phyloP scores from a whole-genome alignment of 2,888 invertebrate genomes.

The Cephus runcator region DNA sequence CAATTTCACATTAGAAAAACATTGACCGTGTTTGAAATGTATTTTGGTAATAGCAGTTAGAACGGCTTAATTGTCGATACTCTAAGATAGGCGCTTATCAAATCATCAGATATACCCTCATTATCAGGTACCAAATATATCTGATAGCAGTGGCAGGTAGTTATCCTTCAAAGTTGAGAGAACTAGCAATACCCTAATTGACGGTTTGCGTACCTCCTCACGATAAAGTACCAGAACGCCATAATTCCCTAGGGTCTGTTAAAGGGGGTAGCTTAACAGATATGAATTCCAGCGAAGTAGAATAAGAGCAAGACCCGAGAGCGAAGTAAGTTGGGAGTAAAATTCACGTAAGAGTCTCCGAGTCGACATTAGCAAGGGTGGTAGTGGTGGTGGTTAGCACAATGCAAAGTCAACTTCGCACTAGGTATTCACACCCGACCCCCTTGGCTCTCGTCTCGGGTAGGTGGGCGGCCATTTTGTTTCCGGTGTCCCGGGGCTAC shows the following conservation, averaged over 20 bases:
- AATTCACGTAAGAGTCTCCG: no score
- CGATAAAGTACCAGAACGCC: conserved; percentile 19
- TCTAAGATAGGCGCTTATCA: conserved; percentile 38
- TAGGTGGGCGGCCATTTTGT: conserved; percentile 56
- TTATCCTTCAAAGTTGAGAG: no score
- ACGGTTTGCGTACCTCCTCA: conserved; percentile 26
- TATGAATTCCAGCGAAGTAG: no score
- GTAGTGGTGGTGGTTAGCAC: conserved; percentile 32
- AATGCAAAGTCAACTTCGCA: conserved; percentile 53
- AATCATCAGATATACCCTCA: conserved; percentile 13
- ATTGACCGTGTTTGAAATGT: conserved; percentile 48
- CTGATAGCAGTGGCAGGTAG: no score
- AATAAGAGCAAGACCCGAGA: no score
- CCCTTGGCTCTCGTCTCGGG: conserved; percentile 18
- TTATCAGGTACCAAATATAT: no score
- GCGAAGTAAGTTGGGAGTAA: no score
- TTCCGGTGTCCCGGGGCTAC: conserved; percentile 63
- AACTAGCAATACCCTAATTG: not conserved
- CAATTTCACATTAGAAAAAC: conserved; percentile 2
- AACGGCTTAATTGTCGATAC: conserved; percentile 47
- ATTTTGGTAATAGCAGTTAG: conserved; percentile 44
- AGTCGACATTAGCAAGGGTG: no score
- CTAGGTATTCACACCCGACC: conserved; percentile 40
- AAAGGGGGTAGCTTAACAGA: no score
- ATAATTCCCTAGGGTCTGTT: no score